Evolutionary conservation across 2,797 vertebrate species (phyloP).

Genomic region (Arnoldichthys spilopterus): DNA sequence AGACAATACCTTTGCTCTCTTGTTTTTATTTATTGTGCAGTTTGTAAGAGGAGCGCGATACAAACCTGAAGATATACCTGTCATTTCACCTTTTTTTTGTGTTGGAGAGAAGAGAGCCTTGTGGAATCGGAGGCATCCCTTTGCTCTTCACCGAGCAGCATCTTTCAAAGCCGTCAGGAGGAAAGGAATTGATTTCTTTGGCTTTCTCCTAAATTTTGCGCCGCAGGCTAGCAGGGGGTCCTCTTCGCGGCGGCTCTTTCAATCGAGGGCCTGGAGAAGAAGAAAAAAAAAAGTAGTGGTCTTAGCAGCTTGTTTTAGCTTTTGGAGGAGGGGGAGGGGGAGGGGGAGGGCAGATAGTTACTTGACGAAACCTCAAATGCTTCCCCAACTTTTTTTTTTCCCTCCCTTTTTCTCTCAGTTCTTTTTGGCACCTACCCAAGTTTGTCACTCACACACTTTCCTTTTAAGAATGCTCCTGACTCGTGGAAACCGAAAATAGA

Average conservation of each 20-base stretch:
- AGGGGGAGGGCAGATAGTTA: neutral
- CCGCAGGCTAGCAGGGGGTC: constrained; percentile 79
- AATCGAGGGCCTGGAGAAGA: constrained; percentile 71
- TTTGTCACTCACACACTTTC: constrained; percentile 19
- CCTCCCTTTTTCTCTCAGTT: constrained; percentile 15
- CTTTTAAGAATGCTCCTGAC: constrained; percentile 23
- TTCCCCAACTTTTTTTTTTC: constrained; percentile 65
- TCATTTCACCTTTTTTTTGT: constrained; percentile 71
- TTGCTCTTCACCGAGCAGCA: constrained; percentile 74
- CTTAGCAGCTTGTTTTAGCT: constrained; percentile 73
- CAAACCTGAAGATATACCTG: constrained; percentile 75
- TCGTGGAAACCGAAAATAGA: constrained; percentile 15
- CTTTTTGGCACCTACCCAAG: constrained; percentile 50
- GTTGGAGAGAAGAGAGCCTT: constrained; percentile 70
- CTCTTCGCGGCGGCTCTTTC: constrained; percentile 73
- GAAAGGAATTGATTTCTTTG: constrained; percentile 77
- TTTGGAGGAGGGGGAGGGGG: constrained; percentile 31
- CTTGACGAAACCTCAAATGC: constrained; percentile 66
- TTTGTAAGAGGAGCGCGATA: constrained; percentile 78
- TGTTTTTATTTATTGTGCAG: constrained; percentile 77
- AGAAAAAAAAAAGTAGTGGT: constrained; percentile 52
- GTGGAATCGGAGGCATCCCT: constrained; percentile 73
- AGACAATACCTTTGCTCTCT: constrained; percentile 71
- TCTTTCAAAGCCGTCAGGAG: constrained; percentile 81
- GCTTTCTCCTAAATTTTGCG: constrained; percentile 71